Percentiles rank a stretch among this genome's conserved stretches.
Evolutionary conservation across 2,797 vertebrate genomes (phyloP).

Genomic region (Acrossocheilus wenchowensis): DNA sequence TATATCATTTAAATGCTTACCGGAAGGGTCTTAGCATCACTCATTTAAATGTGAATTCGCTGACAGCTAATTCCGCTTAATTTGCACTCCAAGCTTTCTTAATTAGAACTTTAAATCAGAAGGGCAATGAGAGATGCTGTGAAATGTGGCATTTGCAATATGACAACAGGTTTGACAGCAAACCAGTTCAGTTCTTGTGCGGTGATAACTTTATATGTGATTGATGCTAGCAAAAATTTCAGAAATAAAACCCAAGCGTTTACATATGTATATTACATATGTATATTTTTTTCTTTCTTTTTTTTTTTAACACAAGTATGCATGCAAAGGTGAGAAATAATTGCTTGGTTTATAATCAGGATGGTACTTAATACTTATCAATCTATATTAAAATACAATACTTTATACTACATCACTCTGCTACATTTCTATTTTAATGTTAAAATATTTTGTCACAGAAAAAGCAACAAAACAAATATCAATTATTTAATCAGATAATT

Average conservation of each 20-base stretch:
- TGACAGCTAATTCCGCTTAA: conserved; percentile 99
- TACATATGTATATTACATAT: background rate
- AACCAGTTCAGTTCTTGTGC: conserved; percentile 18
- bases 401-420: background rate
- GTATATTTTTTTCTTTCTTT: background rate
- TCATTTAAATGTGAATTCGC: conserved; percentile 98
- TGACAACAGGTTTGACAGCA: conserved; percentile 48
- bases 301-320: background rate
- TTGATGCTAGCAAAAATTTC: conserved; percentile 48
- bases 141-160: conserved; percentile 52
- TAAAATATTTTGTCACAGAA: too few relatives aligned
- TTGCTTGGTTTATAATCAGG: background rate
- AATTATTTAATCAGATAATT: background rate
- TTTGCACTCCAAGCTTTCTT: conserved; percentile 91
- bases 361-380: background rate
- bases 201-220: conserved; percentile 52
- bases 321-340: background rate
- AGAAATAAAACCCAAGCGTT: conserved; percentile 24
- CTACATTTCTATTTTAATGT: background rate
- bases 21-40: conserved; percentile 88
- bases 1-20: conserved; percentile 99
- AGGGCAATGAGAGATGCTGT: conserved; percentile 52
- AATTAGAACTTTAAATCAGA: conserved; percentile 98
- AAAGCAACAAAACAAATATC: too few relatives aligned
- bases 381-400: background rate